These are phyloP conservation scores for Cyprinus carpio DNA, from an alignment of 2,113 vertebrate genomes.

Conservation along the genomic window DNA sequence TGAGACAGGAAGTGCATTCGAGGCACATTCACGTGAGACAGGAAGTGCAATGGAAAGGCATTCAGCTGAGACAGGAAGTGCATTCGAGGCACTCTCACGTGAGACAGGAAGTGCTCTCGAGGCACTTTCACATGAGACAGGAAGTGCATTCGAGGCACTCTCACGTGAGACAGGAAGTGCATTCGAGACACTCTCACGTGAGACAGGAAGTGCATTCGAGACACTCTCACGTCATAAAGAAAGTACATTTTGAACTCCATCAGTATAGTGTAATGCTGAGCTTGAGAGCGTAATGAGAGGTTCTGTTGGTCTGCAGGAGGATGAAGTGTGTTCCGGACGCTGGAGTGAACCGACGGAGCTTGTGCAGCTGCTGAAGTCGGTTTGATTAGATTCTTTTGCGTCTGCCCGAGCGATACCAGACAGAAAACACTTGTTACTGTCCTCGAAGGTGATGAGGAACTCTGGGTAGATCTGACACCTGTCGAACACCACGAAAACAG, in stretches of 20 bases:
- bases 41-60: accelerated
- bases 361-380: neutral
- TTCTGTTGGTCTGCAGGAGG: neutral
- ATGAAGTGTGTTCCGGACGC: neutral
- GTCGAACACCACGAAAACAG: conserved; percentile 91
- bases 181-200: accelerated
- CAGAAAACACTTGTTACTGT: neutral
- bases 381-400: neutral
- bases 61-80: neutral
- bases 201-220: neutral
- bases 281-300: no score
- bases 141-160: accelerated
- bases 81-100: neutral
- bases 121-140: neutral
- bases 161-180: neutral
- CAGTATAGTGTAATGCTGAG: neutral
- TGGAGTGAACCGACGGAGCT: neutral
- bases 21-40: neutral
- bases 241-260: no score
- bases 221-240: no score
- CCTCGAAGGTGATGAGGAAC: conserved; percentile 84
- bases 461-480: conserved; percentile 91
- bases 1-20: neutral
- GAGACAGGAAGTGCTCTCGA: neutral
- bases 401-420: neutral